Conservation (phyloP, 2,113 vertebrate genomes). For the Bungarus multicinctus region DNA sequence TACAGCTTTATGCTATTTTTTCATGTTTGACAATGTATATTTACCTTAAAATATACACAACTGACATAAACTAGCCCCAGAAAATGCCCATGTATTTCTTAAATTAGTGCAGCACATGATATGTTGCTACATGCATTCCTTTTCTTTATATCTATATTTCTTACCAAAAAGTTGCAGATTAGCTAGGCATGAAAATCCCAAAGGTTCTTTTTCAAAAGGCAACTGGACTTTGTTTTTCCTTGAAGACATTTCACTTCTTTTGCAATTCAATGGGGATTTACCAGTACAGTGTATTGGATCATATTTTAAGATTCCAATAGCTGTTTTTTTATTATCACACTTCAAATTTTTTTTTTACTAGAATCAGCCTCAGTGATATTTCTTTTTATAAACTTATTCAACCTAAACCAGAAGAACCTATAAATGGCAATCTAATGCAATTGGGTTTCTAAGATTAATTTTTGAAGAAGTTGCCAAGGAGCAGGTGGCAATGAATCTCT, state of each 20-base stretch:
- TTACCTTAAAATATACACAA: slow-evolving; percentile 25
- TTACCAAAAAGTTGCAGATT: background rate
- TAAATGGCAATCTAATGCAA: background rate
- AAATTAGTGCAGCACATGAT: background rate
- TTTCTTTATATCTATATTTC: background rate
- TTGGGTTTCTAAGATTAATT: background rate
- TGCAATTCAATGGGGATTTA: background rate
- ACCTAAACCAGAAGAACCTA: background rate
- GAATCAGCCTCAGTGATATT: background rate
- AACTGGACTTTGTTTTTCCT: background rate
- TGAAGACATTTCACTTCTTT: background rate
- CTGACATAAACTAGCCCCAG: slow-evolving; percentile 25
- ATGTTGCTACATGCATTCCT: background rate
- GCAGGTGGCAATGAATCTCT: background rate
- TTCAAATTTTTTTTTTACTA: background rate
- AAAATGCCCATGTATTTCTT: background rate
- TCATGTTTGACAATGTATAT: slow-evolving; percentile 32
- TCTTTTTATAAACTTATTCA: background rate
- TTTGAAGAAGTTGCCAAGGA: background rate
- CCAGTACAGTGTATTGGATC: background rate
- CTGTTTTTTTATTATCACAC: background rate
- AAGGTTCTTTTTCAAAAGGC: background rate
- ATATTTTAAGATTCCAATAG: background rate
- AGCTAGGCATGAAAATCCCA: background rate
- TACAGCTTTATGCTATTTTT: slow-evolving; percentile 36